A percentile compares a stretch with the other conserved stretches of the same genome.
Conservation (phyloP, 2,113 vertebrate genomes). For the Suricata suricatta region DNA sequence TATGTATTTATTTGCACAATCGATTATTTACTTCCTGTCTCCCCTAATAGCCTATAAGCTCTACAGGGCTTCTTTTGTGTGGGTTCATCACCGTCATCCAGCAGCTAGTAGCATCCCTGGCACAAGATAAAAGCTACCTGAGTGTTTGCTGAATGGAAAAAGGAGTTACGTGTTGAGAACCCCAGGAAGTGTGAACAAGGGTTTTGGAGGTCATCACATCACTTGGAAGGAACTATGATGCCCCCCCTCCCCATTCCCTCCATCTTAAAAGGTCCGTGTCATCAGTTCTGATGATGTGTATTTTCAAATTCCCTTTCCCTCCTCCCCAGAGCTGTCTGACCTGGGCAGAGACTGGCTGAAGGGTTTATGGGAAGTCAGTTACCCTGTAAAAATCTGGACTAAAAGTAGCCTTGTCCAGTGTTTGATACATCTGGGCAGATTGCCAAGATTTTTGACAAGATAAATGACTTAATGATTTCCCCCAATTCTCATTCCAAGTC, state of each 20-base stretch:
- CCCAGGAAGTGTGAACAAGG: background rate
- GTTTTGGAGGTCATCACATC: background rate
- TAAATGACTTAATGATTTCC: slow-evolving; percentile 48
- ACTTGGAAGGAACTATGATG: background rate
- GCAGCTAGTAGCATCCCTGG: background rate
- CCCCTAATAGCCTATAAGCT: background rate
- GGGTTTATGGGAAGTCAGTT: background rate
- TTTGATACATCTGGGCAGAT: background rate
- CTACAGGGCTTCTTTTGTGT: background rate
- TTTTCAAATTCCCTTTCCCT: background rate
- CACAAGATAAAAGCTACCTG: background rate
- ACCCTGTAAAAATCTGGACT: background rate
- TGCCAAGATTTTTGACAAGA: slow-evolving; percentile 38
- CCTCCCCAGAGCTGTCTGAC: background rate
- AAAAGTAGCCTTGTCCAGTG: background rate
- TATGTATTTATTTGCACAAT: background rate
- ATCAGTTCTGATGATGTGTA: background rate
- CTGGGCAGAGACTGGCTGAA: background rate
- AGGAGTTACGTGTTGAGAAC: background rate
- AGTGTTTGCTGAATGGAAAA: background rate
- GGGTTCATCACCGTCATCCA: background rate
- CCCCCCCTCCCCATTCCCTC: accelerated
- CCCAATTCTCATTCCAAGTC: background rate
- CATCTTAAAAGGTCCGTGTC: background rate
- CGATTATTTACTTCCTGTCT: background rate